Evolutionary conservation across 1,140 invertebrate species (phyloP).

Genomic region (Drosophila asahinai): DNA sequence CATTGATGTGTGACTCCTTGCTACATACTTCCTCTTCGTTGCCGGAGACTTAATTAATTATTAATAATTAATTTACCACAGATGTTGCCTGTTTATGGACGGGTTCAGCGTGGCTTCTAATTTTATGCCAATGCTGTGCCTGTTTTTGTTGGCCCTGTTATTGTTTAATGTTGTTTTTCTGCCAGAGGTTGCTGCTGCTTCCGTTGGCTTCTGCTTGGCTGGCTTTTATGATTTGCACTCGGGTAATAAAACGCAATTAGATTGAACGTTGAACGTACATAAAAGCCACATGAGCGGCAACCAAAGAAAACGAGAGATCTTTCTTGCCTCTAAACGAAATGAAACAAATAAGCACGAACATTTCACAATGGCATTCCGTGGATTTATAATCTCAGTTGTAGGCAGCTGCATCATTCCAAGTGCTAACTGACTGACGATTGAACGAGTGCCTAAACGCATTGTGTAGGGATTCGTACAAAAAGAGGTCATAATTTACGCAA

Average conservation of each 20-base stretch:
- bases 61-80: constrained; percentile 68
- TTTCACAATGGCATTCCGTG: no score
- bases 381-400: constrained; percentile 14
- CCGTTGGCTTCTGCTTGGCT: constrained; percentile 20
- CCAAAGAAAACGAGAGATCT: neutral
- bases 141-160: constrained; percentile 7
- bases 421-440: constrained; percentile 7
- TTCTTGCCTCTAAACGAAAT: constrained; percentile 55
- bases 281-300: constrained; percentile 61
- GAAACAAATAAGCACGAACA: constrained; percentile 31
- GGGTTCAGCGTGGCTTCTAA: no score
- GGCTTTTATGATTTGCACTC: constrained; percentile 45
- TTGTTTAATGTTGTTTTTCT: constrained; percentile 12
- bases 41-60: constrained; percentile 59
- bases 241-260: constrained; percentile 70
- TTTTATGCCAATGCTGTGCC: constrained; percentile 23
- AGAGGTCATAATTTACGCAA: neutral
- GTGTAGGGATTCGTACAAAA: neutral
- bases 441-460: neutral
- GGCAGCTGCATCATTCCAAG: neutral
- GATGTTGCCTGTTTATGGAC: constrained; percentile 30
- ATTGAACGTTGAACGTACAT: constrained; percentile 57
- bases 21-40: neutral
- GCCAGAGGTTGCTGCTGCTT: constrained; percentile 1
- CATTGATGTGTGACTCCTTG: neutral